Base-by-base conservation (phyloP, 2,113 vertebrate species). In the Tragulus kanchil region DNA sequence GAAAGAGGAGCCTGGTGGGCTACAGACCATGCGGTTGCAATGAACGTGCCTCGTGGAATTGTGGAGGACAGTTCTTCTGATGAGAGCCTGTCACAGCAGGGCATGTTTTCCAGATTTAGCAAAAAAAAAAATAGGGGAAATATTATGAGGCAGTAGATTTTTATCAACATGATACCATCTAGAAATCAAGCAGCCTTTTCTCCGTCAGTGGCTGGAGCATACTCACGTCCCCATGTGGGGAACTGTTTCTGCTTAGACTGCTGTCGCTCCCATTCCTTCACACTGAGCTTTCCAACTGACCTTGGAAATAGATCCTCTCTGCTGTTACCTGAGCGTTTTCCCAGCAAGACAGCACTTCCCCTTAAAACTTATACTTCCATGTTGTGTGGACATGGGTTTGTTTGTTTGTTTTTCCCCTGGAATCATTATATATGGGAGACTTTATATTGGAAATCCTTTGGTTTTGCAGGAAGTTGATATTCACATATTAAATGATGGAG, bases 131-230 rank as follows among this genome's bases (percentile, higher is more conserved):
- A 3, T 58, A 69, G 13, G 56, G 42, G 86, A 78, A 73, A 82
- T 85, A 56, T 36, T 93, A 65, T 65, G 69, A 95, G 86, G 82
- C 93, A 84, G n/a, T 85, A 79, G 82, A 94, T 86, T 86, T 52
- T 5, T 54, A 64, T 75, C 93, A 85, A 25, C 45, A 62, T 79
- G 52, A 73, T 59, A 77, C 67, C 36, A 59, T 96, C 91, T 94
- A 71, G 91, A 96, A 94, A 73, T 54, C 77, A 25, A 85, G 31
- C 73, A 48, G 78, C 58, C 82, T 85, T 95, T 85, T 78, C 54
- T 85, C 65, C 8, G 3, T 90, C 69, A 14, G 0, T n/a, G 95
- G 61, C 67, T 75, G n/a, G 67, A 56, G 25, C 10, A 8, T 50
- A 17, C 50, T 90, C 88, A 75, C 71, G 82, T 89, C 77, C 75